These are phyloP conservation scores for Podiceps cristatus DNA, from an alignment of 2,113 vertebrate genomes.

Conservation along the genomic window DNA sequence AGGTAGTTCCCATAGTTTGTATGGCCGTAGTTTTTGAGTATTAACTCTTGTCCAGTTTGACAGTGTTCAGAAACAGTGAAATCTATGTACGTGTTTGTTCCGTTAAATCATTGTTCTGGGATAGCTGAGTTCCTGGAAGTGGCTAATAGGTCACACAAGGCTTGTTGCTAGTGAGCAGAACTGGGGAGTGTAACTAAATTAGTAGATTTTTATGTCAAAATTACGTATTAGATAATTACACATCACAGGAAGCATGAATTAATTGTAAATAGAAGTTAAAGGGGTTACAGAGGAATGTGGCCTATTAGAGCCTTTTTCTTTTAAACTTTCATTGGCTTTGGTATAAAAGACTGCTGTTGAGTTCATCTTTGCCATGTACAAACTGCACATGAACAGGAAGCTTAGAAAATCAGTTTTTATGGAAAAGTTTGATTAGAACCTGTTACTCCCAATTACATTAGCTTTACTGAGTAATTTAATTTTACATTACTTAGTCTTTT, in stretches of 20 bases:
- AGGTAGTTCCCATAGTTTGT: neutral
- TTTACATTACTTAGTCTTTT: neutral
- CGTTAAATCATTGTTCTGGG: neutral
- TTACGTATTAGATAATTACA: neutral
- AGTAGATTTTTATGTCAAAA: neutral
- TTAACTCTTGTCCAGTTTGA: neutral
- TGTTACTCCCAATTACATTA: neutral
- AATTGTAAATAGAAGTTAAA: neutral
- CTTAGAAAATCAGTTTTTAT: neutral
- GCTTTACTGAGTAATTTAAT: neutral
- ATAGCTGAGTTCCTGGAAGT: neutral
- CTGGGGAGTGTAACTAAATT: neutral
- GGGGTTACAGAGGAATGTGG: neutral
- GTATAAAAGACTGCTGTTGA: neutral
- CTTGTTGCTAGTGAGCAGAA: neutral
- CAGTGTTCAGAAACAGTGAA: neutral
- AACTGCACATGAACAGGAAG: neutral
- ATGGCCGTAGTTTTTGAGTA: neutral
- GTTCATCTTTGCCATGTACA: neutral
- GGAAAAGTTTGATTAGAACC: neutral
- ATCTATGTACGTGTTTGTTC: accelerated
- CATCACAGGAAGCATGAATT: neutral
- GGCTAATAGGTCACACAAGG: neutral
- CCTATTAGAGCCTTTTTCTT: neutral
- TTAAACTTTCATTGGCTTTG: neutral